These are phyloP conservation scores for Pangasius djambal DNA, from an alignment of 2,797 vertebrate species.

Conservation along the genomic window DNA sequence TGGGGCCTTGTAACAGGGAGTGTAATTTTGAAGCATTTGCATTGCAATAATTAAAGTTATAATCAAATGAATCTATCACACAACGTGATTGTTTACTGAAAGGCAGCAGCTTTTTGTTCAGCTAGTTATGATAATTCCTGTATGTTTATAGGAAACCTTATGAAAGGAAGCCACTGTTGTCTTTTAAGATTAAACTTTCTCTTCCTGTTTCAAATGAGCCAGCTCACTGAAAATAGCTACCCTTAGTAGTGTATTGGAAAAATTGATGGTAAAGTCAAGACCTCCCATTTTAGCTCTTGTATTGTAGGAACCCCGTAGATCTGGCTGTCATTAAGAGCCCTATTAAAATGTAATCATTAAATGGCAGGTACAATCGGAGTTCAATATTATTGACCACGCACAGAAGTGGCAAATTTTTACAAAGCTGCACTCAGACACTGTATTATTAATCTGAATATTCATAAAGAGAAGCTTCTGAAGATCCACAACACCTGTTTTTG, in stretches of 20 bases:
- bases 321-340: not conserved
- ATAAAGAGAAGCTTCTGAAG: not conserved
- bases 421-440: not conserved
- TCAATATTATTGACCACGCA: not conserved
- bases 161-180: not conserved
- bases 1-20: not conserved
- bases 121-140: not conserved
- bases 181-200: slow-evolving; percentile 4
- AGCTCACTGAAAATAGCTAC: not conserved
- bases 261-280: not conserved
- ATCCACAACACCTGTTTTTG: not conserved
- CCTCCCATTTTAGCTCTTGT: not conserved
- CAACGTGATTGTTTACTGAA: not conserved
- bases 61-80: not conserved
- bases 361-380: not conserved
- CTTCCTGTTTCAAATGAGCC: not conserved
- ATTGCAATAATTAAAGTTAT: not conserved
- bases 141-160: not conserved
- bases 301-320: not conserved
- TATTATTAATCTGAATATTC: not conserved
- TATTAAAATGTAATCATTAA: not conserved
- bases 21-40: not conserved
- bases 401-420: not conserved
- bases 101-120: not conserved
- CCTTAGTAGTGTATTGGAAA: not conserved